Evolutionary conservation across 1,140 invertebrate genomes (phyloP), one percentile per base, ranked within the genome.

Genomic region (Varroa destructor): DNA sequence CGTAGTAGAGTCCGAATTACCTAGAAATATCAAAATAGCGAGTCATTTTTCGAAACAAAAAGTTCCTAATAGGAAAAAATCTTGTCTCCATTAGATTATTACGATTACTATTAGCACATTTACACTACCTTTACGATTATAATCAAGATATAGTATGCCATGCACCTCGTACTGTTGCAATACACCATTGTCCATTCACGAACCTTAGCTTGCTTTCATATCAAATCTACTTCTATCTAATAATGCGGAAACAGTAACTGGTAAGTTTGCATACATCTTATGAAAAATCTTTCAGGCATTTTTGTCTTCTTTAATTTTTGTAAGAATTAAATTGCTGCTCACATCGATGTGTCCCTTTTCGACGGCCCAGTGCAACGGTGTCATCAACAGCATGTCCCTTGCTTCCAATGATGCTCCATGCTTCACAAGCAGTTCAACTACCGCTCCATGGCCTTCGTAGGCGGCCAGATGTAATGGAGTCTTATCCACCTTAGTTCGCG

Each of bases 301-400:
- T 3, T 12, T 58, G 3, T 6, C 4, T 3, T 12, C 25, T 42
- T 58, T 42, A 12, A 58, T 12, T 5, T 58, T 56, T 56, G 55
- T 36, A 42, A 5, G 25, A 36, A 3, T 12, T 42, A 42, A 12
- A 5, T 12, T 36, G 56, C 72, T 71, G 37, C 56, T 73, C 56
- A 87, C 85, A 61, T 84, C 83, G 46, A 83, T 76, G 78, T 91
- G 87, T n/a, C 86, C 85, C 75, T 87, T 86, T 81, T 93, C 90
- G 64, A 89, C 89, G 8, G 91, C 91, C 93, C 92, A 96, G 82
- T 96, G 92, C 40, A 97, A 81, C 43, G 92, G 90, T 42, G 91
- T 94, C 91, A 94, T 95, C 77, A 86, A 86, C 43, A 95, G 80
- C 89, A 94, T 91, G 81, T 95, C 91, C 79, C 83, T 85, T 57